Conservation (phyloP, 2,113 vertebrate species). For the Centropus bengalensis region DNA sequence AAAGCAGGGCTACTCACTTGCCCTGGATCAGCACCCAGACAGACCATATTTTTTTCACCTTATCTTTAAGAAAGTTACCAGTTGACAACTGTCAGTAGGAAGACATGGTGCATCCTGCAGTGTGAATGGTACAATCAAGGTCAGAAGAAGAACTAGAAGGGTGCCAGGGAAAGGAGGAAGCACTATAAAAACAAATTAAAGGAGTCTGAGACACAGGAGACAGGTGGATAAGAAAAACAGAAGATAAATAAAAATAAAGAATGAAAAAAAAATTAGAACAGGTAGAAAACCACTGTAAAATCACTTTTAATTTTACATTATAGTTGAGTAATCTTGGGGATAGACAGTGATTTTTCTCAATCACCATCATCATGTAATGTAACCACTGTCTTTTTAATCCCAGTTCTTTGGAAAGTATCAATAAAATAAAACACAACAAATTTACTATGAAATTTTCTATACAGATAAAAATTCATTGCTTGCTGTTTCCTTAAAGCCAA, state of each 20-base stretch:
- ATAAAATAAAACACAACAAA: background rate
- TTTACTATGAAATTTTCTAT: background rate
- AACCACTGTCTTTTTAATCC: background rate
- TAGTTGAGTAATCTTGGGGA: background rate
- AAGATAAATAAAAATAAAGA: background rate
- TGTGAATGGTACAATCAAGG: background rate
- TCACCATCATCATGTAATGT: rapidly evolving
- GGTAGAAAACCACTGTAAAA: background rate
- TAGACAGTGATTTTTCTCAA: background rate
- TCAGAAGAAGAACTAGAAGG: background rate
- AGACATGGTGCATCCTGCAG: background rate
- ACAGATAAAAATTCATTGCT: background rate
- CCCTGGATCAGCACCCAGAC: conserved; percentile 20
- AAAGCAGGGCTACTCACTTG: conserved; percentile 18
- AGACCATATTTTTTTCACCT: background rate
- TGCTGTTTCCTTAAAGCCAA: background rate
- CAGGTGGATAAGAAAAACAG: background rate
- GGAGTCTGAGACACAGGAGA: background rate
- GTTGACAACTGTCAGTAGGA: background rate
- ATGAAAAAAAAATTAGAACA: background rate
- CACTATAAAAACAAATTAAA: background rate
- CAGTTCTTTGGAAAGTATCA: background rate
- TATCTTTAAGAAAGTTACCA: conserved; percentile 12
- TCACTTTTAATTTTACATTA: background rate
- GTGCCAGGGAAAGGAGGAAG: background rate